These are phyloP conservation scores for Aleiodes testaceus DNA, from an alignment of 2,888 invertebrate species.

Conservation along the genomic window DNA sequence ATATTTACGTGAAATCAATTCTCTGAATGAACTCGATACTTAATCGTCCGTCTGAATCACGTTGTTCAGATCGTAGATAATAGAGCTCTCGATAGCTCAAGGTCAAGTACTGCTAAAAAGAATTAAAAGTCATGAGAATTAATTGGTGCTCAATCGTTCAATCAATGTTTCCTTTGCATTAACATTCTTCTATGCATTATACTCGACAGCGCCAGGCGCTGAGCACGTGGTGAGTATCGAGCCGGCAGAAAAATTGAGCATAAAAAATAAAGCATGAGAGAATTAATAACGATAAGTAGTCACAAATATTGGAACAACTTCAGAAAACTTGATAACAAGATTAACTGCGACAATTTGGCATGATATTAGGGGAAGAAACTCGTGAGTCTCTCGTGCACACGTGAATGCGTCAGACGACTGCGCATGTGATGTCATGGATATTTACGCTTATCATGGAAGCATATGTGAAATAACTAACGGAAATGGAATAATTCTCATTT, in stretches of 20 bases:
- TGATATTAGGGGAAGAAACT: slow-evolving; percentile 5
- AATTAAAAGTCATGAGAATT: no score
- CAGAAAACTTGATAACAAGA: neutral
- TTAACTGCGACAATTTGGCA: neutral
- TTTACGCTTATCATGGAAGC: slow-evolving; percentile 41
- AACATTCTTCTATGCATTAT: neutral
- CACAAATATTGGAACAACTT: neutral
- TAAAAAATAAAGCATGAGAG: neutral
- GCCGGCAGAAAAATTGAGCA: slow-evolving; percentile 29
- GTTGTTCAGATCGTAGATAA: no score
- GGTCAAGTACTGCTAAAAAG: no score
- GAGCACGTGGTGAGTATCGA: slow-evolving; percentile 62
- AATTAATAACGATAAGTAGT: neutral
- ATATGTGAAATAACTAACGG: slow-evolving; percentile 30
- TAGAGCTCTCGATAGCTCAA: no score
- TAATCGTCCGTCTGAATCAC: no score
- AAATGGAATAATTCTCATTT: slow-evolving; percentile 19
- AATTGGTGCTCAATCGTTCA: no score
- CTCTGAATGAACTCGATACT: no score
- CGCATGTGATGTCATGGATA: slow-evolving; percentile 42
- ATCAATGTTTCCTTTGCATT: no score
- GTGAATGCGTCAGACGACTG: slow-evolving; percentile 44
- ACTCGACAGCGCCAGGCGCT: slow-evolving; percentile 52
- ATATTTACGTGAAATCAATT: no score
- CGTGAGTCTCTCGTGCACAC: slow-evolving; percentile 39